These are phyloP conservation scores for Anolis carolinensis DNA, from an alignment of 2,113 vertebrate genomes.

Conservation along the genomic window DNA sequence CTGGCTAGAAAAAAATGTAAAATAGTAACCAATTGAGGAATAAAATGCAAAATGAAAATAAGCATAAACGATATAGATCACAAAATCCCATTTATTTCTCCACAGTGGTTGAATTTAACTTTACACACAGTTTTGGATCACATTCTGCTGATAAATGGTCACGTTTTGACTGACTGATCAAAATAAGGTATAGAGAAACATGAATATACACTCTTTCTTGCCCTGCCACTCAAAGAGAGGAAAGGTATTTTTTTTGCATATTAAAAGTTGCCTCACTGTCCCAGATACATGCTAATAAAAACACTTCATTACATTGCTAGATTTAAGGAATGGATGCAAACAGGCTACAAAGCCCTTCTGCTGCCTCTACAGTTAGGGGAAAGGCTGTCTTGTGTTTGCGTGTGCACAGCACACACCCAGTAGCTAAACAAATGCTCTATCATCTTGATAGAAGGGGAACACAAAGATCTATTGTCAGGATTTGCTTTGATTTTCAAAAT, in stretches of 20 bases:
- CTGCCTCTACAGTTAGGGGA: conserved; percentile 76
- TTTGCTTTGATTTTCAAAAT: background rate
- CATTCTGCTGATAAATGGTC: background rate
- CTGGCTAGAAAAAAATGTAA: conserved; percentile 70
- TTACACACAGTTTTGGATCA: background rate
- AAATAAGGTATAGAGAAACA: background rate
- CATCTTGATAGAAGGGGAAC: background rate
- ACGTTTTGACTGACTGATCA: background rate
- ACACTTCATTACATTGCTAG: conserved; percentile 63
- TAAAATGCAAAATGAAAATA: background rate
- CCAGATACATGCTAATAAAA: conserved; percentile 65
- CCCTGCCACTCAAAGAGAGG: background rate
- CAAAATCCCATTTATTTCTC: no score
- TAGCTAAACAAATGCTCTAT: background rate
- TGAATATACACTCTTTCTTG: background rate
- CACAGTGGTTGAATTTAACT: background rate
- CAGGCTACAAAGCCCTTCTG: conserved; percentile 84
- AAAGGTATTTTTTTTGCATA: background rate
- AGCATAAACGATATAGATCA: background rate
- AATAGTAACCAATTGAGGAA: background rate
- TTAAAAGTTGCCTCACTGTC: background rate
- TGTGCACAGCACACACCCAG: background rate
- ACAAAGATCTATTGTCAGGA: background rate
- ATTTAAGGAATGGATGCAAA: conserved; percentile 81
- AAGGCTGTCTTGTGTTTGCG: background rate